These are phyloP conservation scores for Willowsia nigromaculata DNA, from an alignment of 2,888 invertebrate genomes.

Conservation along the genomic window DNA sequence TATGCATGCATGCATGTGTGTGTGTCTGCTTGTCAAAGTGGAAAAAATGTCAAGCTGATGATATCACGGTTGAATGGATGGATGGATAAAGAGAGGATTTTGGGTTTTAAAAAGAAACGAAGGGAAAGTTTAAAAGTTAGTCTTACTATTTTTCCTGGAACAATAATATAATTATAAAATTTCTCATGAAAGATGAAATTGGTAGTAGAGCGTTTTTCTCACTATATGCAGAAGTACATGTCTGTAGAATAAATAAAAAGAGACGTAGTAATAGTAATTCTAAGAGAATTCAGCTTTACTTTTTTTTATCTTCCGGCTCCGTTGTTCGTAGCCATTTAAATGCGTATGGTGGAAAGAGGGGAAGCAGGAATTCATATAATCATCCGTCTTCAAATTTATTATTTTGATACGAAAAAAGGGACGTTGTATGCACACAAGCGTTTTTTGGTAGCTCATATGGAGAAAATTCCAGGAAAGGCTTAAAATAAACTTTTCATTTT, in stretches of 20 bases:
- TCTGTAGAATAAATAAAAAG: not conserved
- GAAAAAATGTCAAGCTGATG: not conserved
- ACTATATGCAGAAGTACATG: not conserved
- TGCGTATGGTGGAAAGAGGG: not conserved
- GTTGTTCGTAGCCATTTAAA: not conserved
- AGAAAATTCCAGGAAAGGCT: not conserved
- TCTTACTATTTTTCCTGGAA: not conserved
- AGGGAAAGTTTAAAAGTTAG: not conserved
- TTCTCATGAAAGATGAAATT: not conserved
- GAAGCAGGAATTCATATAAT: no score
- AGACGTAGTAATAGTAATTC: not conserved
- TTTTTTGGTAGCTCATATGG: not conserved
- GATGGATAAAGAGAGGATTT: not conserved
- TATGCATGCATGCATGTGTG: not conserved
- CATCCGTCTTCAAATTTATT: no score
- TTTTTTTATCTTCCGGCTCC: not conserved
- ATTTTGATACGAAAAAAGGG: not conserved
- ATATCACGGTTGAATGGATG: constrained; percentile 1
- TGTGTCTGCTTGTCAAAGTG: not conserved
- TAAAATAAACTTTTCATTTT: not conserved
- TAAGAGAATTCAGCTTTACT: not conserved
- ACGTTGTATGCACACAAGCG: not conserved
- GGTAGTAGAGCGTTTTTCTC: not conserved
- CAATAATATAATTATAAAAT: not conserved
- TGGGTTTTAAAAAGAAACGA: not conserved